Percentiles rank a stretch among this genome's conserved stretches.
phyloP scores from a whole-genome alignment of 2,888 invertebrate genomes.

The Petrolisthes manimaculis region DNA sequence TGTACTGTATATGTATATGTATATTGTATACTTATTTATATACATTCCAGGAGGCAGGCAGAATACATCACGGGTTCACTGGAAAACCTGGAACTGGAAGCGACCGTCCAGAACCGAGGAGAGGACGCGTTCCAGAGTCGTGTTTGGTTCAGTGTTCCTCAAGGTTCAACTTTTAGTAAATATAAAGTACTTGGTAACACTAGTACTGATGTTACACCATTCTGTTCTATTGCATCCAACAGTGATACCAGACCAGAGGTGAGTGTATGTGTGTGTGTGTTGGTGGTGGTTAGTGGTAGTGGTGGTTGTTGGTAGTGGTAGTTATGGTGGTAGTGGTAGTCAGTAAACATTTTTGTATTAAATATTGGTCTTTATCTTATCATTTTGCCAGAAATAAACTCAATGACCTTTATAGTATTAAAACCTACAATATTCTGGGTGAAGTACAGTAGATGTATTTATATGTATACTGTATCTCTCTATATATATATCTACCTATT shows the following conservation, averaged over 20 bases:
- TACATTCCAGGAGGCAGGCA: constrained; percentile 67
- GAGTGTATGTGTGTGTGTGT: background rate
- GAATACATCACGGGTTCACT: constrained; percentile 87
- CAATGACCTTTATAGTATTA: too few species aligned
- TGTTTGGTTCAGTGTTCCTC: constrained; percentile 36
- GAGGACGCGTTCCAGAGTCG: constrained; percentile 62
- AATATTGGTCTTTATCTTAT: too few species aligned
- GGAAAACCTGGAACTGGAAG: constrained; percentile 69
- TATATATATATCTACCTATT: background rate
- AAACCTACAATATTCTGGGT: too few species aligned
- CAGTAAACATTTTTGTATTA: too few species aligned
- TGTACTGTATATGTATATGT: background rate
- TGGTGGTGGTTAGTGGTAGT: background rate
- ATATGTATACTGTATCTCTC: background rate
- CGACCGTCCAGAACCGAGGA: constrained; percentile 38
- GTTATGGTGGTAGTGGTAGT: too few species aligned
- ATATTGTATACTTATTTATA: background rate
- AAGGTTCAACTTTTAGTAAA: constrained; percentile 48
- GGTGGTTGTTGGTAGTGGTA: background rate
- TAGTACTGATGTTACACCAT: constrained; percentile 35
- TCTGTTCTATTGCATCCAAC: constrained; percentile 31
- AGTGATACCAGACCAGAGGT: background rate
- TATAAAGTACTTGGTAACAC: constrained; percentile 33
- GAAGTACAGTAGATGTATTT: too few species aligned
- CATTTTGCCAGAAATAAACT: too few species aligned